phyloP scores from a whole-genome alignment of 2,888 invertebrate genomes.

The Lycia hirtaria region DNA sequence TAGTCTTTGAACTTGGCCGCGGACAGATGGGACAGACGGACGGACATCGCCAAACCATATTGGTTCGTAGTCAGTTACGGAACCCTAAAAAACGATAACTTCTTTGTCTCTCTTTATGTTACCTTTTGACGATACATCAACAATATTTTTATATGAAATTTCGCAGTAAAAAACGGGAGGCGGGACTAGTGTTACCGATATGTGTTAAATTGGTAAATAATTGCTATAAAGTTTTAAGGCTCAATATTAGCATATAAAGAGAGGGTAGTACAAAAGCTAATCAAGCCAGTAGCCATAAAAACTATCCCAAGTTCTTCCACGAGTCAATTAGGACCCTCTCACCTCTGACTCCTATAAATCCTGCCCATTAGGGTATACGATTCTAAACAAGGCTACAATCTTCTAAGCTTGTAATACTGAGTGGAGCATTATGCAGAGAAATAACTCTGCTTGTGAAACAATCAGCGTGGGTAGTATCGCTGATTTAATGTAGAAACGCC shows the following conservation, averaged over 20 bases:
- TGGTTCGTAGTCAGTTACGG: too few relatives aligned
- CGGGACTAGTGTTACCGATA: too few relatives aligned
- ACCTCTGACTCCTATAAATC: conserved; percentile 20
- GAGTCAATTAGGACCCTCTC: conserved; percentile 23
- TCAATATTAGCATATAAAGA: not conserved
- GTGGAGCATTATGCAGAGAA: not conserved
- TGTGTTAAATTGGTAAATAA: too few relatives aligned
- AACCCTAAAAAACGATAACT: too few relatives aligned
- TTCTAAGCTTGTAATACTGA: conserved; percentile 3
- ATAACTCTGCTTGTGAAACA: too few relatives aligned
- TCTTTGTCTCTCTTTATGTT: too few relatives aligned
- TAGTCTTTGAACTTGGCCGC: too few relatives aligned
- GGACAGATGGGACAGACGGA: too few relatives aligned
- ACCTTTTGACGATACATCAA: too few relatives aligned
- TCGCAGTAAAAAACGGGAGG: too few relatives aligned
- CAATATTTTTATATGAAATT: too few relatives aligned
- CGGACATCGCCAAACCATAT: too few relatives aligned
- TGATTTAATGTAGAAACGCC: not conserved
- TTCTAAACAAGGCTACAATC: conserved; percentile 24
- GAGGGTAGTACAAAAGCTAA: conserved; percentile 1
- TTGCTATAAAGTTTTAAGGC: not conserved
- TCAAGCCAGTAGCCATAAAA: conserved; percentile 11
- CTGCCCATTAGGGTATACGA: conserved; percentile 20
- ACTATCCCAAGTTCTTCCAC: conserved; percentile 11
- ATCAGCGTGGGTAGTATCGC: not conserved